A percentile compares a stretch with the other conserved stretches of the same genome.
Evolutionary conservation across 2,888 invertebrate species (phyloP).

Genomic region (Chirona hameri): DNA sequence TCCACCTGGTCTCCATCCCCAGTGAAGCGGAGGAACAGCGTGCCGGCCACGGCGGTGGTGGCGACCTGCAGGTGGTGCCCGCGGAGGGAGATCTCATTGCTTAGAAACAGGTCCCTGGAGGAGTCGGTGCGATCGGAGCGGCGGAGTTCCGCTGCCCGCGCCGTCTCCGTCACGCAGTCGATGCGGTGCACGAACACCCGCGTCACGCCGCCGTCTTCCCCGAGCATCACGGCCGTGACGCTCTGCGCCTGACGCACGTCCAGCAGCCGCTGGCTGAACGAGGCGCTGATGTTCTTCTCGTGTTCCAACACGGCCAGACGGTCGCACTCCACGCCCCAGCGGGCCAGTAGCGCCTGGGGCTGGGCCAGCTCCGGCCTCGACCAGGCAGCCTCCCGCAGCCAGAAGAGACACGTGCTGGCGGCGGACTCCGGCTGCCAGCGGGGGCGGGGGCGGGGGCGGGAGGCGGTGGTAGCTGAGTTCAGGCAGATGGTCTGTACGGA

Average conservation of each 20-base stretch:
- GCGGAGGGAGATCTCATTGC: not conserved
- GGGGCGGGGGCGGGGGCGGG: not conserved
- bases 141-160: not conserved
- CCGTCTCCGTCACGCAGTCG: not conserved
- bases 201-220: too few species aligned
- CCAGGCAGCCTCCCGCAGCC: not conserved
- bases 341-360: not conserved
- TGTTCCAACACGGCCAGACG: not conserved
- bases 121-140: not conserved
- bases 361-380: too few species aligned
- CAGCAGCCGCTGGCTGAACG: not conserved
- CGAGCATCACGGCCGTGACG: not conserved
- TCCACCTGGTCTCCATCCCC: too few species aligned
- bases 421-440: not conserved
- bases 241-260: not conserved
- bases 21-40: not conserved
- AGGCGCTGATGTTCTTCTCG: not conserved
- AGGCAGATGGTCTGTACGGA: not conserved
- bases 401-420: not conserved
- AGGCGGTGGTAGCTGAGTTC: not conserved
- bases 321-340: not conserved
- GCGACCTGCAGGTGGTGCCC: not conserved
- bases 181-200: not conserved
- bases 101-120: not conserved
- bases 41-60: not conserved